phyloP scores from a whole-genome alignment of 2,888 invertebrate species.

The Andrena minutula region DNA sequence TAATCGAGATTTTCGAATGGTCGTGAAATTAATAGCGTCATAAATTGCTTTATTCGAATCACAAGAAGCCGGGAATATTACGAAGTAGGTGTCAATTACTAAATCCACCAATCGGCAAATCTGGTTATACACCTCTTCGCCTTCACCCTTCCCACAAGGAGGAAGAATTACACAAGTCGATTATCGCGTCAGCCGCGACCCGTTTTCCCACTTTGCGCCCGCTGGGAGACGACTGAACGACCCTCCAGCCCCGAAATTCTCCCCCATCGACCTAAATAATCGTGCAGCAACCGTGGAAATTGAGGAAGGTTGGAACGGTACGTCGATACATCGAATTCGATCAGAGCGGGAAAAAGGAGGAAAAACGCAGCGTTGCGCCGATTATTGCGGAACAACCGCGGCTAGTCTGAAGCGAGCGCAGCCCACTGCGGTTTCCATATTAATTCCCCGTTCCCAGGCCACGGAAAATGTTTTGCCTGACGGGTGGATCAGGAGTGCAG shows the following conservation, averaged over 20 bases:
- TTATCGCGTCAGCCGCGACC: conserved; percentile 22
- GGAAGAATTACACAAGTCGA: conserved; percentile 19
- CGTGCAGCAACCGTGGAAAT: conserved; percentile 23
- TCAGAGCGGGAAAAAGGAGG: background rate
- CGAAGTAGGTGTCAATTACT: too few relatives aligned
- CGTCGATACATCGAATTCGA: conserved; percentile 40
- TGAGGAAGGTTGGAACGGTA: conserved; percentile 42
- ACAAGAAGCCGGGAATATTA: too few relatives aligned
- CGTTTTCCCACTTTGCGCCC: conserved; percentile 23
- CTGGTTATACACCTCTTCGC: background rate
- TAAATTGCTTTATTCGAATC: too few relatives aligned
- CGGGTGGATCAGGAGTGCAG: too few relatives aligned
- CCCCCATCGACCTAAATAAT: conserved; percentile 31
- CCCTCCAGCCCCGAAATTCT: background rate
- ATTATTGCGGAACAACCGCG: conserved; percentile 40
- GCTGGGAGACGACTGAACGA: conserved; percentile 23
- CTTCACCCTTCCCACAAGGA: background rate
- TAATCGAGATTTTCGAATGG: too few relatives aligned
- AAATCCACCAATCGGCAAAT: too few relatives aligned
- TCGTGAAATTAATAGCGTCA: too few relatives aligned
- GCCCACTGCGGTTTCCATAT: conserved; percentile 37
- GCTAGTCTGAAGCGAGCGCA: conserved; percentile 14
- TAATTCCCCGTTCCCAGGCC: conserved; percentile 38
- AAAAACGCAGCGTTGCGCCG: conserved; percentile 19
- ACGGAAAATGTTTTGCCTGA: background rate